phyloP scores from a whole-genome alignment of 1,140 invertebrate species.

The Drosophila sulfurigaster region DNA sequence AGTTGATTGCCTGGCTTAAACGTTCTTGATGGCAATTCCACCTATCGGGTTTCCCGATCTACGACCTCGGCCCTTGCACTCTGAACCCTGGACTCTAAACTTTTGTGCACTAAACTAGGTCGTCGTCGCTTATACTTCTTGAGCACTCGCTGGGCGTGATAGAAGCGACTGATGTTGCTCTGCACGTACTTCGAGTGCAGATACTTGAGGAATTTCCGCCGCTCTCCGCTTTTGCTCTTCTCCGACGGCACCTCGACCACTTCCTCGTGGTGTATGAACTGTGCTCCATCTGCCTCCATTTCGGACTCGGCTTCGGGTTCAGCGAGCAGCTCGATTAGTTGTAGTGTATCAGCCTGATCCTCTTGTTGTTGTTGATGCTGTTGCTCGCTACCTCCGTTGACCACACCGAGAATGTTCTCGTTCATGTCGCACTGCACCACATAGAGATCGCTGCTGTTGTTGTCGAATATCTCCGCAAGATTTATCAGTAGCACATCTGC shows the following conservation, averaged over 20 bases:
- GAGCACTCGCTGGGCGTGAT: conserved; percentile 73
- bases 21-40: conserved; percentile 3
- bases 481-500: conserved; percentile 77
- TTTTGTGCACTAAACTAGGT: not conserved
- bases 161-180: conserved; percentile 57
- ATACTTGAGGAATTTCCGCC: conserved; percentile 71
- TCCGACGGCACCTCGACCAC: conserved; percentile 61
- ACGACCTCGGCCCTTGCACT: conserved; percentile 28
- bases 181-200: conserved; percentile 80
- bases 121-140: conserved; percentile 66
- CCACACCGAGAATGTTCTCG: conserved; percentile 73
- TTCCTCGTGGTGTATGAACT: conserved; percentile 72
- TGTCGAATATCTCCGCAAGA: conserved; percentile 80
- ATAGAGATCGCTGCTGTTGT: conserved; percentile 75
- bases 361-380: conserved; percentile 2
- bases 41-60: conserved; percentile 51
- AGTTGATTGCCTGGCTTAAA: conserved; percentile 20
- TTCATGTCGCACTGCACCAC: conserved; percentile 84
- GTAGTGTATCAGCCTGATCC: conserved; percentile 54
- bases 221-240: conserved; percentile 35
- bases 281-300: conserved; percentile 34
- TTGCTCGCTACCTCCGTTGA: conserved; percentile 40
- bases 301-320: conserved; percentile 46
- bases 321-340: conserved; percentile 67
- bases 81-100: conserved; percentile 9